Evolutionary conservation across 2,113 vertebrate genomes (phyloP).

Genomic region (Donacobius atricapilla): DNA sequence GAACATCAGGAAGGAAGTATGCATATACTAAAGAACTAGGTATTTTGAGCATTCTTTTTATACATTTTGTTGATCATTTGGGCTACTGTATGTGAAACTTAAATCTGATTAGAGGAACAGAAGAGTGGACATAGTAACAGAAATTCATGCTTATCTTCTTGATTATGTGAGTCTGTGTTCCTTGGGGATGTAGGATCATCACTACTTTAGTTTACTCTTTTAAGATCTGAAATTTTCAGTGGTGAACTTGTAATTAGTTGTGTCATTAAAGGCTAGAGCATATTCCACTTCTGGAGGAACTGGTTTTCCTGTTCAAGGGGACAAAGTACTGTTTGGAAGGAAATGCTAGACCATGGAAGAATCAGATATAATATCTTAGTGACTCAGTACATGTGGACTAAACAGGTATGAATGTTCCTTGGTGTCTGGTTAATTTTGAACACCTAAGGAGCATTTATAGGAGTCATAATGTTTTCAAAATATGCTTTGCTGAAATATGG

Average conservation of each 20-base stretch:
- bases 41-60: not conserved
- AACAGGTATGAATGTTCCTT: not conserved
- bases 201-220: not conserved
- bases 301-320: not conserved
- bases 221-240: not conserved
- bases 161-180: not conserved
- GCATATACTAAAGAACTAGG: not conserved
- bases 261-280: not conserved
- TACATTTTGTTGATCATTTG: not conserved
- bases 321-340: not conserved
- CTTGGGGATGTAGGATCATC: not conserved
- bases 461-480: not conserved
- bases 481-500: not conserved
- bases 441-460: not conserved
- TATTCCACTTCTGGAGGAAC: not conserved
- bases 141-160: not conserved
- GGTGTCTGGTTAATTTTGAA: not conserved
- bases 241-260: not conserved
- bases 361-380: not conserved
- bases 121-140: not conserved
- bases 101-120: not conserved
- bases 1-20: not conserved
- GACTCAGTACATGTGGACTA: not conserved
- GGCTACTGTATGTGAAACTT: not conserved
- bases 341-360: not conserved